phyloP scores from a whole-genome alignment of 35 echinoderm and acorn worm genomes.

The Apostichopus japonicus region DNA sequence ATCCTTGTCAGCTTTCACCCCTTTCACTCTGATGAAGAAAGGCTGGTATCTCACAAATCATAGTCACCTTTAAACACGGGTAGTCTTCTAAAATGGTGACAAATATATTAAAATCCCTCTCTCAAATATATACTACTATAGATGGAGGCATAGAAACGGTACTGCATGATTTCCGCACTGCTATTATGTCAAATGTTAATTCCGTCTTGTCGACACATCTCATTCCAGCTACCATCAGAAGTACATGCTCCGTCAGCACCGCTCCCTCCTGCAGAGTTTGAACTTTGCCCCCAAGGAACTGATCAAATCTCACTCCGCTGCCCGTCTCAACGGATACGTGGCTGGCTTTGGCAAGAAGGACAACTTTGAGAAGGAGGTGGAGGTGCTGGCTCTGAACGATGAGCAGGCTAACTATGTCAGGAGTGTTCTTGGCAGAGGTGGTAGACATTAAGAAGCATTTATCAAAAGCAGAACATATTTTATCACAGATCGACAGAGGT shows the following conservation, averaged over 20 bases:
- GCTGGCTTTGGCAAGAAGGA: slow-evolving; percentile 80
- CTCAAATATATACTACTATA: no score
- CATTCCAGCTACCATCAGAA: slow-evolving; percentile 97
- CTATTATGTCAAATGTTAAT: no score
- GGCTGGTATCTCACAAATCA: not conserved
- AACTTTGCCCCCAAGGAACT: slow-evolving; percentile 77
- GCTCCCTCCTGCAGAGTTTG: slow-evolving; percentile 75
- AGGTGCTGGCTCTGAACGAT: slow-evolving; percentile 72
- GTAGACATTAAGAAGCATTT: slow-evolving; percentile 58
- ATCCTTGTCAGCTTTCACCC: no score
- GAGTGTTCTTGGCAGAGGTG: slow-evolving; percentile 58
- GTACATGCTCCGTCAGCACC: slow-evolving; percentile 92
- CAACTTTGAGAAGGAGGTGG: slow-evolving; percentile 77
- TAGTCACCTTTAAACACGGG: not conserved
- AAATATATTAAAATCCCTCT: no score
- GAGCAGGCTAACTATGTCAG: slow-evolving; percentile 81
- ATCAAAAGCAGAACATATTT: not conserved
- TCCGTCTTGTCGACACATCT: not conserved
- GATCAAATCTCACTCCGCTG: slow-evolving; percentile 58
- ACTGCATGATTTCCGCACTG: no score
- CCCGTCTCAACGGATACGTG: slow-evolving; percentile 92
- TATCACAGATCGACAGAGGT: not conserved
- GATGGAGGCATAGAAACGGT: no score
- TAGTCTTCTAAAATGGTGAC: no score
- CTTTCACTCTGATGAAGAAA: no score